Evolutionary conservation across 2,888 invertebrate genomes (phyloP).

Genomic region (Synergus japonicus): DNA sequence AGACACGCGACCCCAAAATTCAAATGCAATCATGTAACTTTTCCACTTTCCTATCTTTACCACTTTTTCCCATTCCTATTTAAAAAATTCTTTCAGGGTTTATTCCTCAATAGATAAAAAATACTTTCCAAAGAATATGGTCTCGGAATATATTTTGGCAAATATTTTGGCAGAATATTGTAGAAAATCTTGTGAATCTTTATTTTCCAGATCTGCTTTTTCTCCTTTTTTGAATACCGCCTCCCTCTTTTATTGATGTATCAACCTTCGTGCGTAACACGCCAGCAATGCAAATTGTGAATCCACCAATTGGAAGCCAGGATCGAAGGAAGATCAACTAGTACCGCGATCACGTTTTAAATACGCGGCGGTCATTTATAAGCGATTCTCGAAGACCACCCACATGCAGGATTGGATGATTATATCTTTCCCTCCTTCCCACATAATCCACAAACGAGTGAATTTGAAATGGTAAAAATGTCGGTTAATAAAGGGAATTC

Average conservation of each 20-base stretch:
- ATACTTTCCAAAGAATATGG: too few species aligned
- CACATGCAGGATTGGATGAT: constrained; percentile 66
- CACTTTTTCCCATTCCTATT: too few species aligned
- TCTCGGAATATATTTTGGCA: too few species aligned
- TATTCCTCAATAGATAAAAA: too few species aligned
- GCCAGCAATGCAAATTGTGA: constrained; percentile 41
- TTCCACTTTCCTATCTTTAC: too few species aligned
- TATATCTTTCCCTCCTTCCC: constrained; percentile 30
- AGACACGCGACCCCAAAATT: constrained; percentile 58
- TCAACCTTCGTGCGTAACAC: constrained; percentile 36
- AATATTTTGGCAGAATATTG: too few species aligned
- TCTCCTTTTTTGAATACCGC: not conserved
- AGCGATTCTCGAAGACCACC: constrained; percentile 68
- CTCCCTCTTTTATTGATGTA: not conserved
- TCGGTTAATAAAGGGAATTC: constrained; percentile 30
- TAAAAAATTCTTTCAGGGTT: too few species aligned
- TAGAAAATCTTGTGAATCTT: too few species aligned
- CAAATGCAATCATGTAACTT: not conserved
- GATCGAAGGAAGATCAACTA: constrained; percentile 48
- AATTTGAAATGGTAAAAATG: constrained; percentile 13
- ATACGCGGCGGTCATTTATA: constrained; percentile 73
- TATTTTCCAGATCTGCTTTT: not conserved
- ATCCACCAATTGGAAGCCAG: constrained; percentile 39
- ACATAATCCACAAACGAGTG: not conserved
- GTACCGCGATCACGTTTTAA: constrained; percentile 65